Percentiles rank a stretch among this genome's conserved stretches.
phyloP scores from a whole-genome alignment of 1,140 invertebrate species.

The Scaptodrosophila lebanonensis region DNA sequence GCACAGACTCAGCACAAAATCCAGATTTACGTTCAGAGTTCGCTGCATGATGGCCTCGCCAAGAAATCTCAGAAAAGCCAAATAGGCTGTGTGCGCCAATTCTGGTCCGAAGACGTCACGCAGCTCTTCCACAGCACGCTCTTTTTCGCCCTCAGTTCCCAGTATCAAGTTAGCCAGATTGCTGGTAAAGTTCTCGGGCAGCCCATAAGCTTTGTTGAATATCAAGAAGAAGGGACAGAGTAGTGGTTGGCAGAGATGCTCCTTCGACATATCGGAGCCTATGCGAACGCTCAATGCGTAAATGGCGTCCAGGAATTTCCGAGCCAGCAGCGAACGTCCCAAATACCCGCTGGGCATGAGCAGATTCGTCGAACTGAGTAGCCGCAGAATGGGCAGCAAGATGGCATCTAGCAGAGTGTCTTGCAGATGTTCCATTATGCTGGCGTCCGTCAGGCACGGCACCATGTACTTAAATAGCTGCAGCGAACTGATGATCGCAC shows the following conservation, averaged over 20 bases:
- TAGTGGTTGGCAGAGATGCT: constrained; percentile 84
- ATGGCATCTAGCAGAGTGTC: constrained; percentile 87
- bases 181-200: constrained; percentile 80
- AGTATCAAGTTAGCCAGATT: constrained; percentile 49
- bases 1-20: constrained; percentile 87
- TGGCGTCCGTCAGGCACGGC: constrained; percentile 89
- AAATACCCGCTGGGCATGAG: constrained; percentile 87
- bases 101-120: constrained; percentile 88
- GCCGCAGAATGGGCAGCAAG: constrained; percentile 85
- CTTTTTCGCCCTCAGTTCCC: constrained; percentile 13
- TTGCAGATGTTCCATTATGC: constrained; percentile 90
- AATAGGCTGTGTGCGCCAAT: constrained; percentile 89
- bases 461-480: constrained; percentile 88
- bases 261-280: constrained; percentile 89
- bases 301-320: constrained; percentile 89
- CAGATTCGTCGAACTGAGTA: constrained; percentile 85
- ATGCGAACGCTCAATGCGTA: constrained; percentile 88
- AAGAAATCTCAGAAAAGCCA: constrained; percentile 87
- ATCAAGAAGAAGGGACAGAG: constrained; percentile 89
- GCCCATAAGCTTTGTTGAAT: constrained; percentile 88
- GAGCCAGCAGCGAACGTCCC: constrained; percentile 85
- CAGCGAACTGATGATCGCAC: constrained; percentile 90
- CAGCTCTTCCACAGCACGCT: constrained; percentile 86
- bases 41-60: constrained; percentile 85
- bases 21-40: constrained; percentile 86